Base-by-base conservation (phyloP, 2,888 invertebrate species). In the Macrophya annulata region DNA sequence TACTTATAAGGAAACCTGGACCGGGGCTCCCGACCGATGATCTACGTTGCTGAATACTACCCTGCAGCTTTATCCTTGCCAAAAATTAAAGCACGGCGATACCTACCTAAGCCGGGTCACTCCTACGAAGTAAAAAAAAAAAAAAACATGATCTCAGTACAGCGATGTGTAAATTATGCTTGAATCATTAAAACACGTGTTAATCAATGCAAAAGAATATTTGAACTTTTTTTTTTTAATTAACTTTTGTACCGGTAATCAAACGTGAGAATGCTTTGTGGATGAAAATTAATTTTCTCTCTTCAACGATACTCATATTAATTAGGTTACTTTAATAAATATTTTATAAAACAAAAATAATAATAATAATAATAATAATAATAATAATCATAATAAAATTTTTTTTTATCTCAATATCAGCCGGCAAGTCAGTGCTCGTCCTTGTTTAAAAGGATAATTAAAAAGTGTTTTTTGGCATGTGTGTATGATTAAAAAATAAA, bases 21-120 rank as follows among this genome's bases (percentile, higher is more conserved):
- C 40, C 71, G 31, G 45, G 72, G 72, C 43, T 45, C 45, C n/a
- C 21, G n/a, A 21, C 43, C 45, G 43, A 74, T 4, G 45, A 45
- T n/a, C 72, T 43, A 71, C 71, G 17, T 43, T 71, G 71, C 71
- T 71, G 37, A 40, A 37, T 40, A 71, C 17, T 37, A 37, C 31
- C n/a, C 17, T 9, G 68, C 17, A n/a, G 68, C 37, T 71, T n/a
- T 40, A 40, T 25, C 12, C 68, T 25, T 40, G 71, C 4, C 37
- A 6, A 40, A 71, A 71, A 71, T 15, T n/a, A n/a, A 62, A 62
- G 21, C 25, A n/a, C 21, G 5, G 17, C 5, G 51, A 51, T 51
- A 17, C 17, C 5, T 51, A 17, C 51, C 5, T 51, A 17, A 15
- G 17, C 15, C 15, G 31, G 65, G 5, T 65, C 1, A 31, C 31